Conservation (phyloP, 1,140 invertebrate genomes). For the Brachionus paranguensis region DNA sequence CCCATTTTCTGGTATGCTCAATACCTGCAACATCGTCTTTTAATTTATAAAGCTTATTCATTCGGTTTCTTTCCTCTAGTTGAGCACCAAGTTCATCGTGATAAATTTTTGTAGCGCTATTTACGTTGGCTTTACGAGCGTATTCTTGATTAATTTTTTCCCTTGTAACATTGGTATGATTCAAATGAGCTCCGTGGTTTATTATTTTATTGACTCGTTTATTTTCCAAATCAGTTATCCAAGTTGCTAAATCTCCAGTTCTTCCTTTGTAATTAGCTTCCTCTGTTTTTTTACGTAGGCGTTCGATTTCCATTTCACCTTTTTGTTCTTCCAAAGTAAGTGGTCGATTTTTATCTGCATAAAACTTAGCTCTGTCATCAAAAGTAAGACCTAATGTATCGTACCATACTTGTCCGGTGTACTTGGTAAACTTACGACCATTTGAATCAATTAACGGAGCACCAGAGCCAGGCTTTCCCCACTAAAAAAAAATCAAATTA, state of each 20-base stretch:
- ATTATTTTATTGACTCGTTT: not conserved
- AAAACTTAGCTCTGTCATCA: conserved; percentile 8
- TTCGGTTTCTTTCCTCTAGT: conserved; percentile 26
- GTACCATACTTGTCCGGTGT: conserved; percentile 26
- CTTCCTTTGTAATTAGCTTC: conserved; percentile 5
- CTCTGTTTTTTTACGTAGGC: not conserved
- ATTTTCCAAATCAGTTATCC: conserved; percentile 36
- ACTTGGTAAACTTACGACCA: conserved; percentile 36
- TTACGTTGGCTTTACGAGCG: not conserved
- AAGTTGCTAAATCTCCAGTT: conserved; percentile 23
- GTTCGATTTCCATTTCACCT: conserved; percentile 20
- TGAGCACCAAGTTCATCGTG: conserved; percentile 29
- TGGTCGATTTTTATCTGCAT: conserved; percentile 21
- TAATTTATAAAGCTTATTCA: conserved; percentile 29
- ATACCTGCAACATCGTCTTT: conserved; percentile 32
- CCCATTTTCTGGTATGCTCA: conserved; percentile 36
- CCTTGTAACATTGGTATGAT: conserved; percentile 15
- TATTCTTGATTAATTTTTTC: conserved; percentile 38
- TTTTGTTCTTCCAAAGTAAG: conserved; percentile 34
- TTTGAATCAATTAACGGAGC: conserved; percentile 25
- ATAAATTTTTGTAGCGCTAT: not conserved
- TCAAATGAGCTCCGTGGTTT: conserved; percentile 19
- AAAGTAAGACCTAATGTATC: not conserved
- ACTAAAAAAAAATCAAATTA: not conserved
- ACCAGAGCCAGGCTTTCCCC: conserved; percentile 37